phyloP scores from a whole-genome alignment of 2,888 invertebrate species.

The Poecilus cupreus region DNA sequence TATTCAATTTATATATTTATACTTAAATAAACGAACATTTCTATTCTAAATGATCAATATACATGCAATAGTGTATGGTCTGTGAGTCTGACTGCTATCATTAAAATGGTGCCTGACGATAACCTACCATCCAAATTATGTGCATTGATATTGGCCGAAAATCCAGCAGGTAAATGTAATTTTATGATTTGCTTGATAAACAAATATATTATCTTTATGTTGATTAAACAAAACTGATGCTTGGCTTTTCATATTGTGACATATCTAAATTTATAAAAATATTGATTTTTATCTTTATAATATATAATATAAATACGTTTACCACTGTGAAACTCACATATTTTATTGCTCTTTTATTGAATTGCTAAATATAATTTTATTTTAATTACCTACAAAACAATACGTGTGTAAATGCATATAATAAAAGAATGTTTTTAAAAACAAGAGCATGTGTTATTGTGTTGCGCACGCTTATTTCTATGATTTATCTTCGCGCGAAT shows the following conservation, averaged over 20 bases:
- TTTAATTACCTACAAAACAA: neutral
- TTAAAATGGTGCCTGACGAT: conserved; percentile 70
- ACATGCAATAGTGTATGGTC: neutral
- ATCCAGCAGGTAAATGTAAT: conserved; percentile 72
- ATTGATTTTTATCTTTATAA: conserved; percentile 35
- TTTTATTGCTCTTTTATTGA: neutral
- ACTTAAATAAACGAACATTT: neutral
- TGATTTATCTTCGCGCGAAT: neutral
- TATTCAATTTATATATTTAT: too few relatives aligned
- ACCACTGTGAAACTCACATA: neutral
- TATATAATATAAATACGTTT: neutral
- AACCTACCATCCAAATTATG: conserved; percentile 78
- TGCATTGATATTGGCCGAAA: conserved; percentile 74
- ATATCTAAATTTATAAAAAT: neutral
- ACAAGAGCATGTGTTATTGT: neutral
- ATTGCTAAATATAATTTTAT: neutral
- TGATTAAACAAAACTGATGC: conserved; percentile 42
- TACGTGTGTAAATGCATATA: neutral
- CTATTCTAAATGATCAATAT: neutral
- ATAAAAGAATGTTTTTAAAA: neutral
- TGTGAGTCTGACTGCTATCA: neutral
- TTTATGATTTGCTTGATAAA: neutral
- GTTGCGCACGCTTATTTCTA: neutral
- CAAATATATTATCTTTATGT: conserved; percentile 45
- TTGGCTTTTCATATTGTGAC: neutral